These are phyloP conservation scores for Pelvicachromis taeniatus DNA, from an alignment of 2,113 vertebrate species.

Conservation along the genomic window DNA sequence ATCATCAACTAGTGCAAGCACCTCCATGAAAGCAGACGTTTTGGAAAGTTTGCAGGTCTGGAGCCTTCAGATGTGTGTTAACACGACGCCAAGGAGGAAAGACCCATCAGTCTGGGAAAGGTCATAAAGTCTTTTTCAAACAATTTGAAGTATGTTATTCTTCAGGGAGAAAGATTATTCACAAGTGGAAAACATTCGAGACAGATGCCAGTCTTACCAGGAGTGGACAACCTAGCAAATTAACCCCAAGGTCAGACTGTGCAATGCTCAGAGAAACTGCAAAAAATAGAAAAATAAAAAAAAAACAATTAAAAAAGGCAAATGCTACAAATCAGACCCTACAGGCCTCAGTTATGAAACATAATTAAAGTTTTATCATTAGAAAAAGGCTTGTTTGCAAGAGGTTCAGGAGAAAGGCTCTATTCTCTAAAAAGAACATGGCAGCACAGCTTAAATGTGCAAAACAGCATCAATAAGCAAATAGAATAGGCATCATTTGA, in stretches of 20 bases:
- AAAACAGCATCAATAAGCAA: not conserved
- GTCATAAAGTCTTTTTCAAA: no score
- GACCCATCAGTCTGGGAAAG: no score
- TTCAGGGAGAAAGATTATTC: no score
- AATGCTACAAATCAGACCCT: not conserved
- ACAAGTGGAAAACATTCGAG: no score
- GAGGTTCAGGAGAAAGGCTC: not conserved
- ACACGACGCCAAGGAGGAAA: no score
- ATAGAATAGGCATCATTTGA: not conserved
- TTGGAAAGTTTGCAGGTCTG: not conserved
- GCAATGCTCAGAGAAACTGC: not conserved
- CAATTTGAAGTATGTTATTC: no score
- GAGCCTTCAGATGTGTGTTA: no score
- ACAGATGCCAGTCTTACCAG: not conserved
- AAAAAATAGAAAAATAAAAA: no score
- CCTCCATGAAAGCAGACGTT: not conserved
- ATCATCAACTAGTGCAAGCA: not conserved
- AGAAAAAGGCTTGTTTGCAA: not conserved
- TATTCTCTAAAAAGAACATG: not conserved
- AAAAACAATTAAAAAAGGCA: no score
- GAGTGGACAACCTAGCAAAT: not conserved
- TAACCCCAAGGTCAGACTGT: not conserved
- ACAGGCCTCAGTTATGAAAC: not conserved
- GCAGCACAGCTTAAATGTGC: not conserved
- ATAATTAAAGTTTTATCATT: not conserved